Base-by-base conservation (phyloP, 1,140 invertebrate genomes). In the Gryllus bimaculatus region DNA sequence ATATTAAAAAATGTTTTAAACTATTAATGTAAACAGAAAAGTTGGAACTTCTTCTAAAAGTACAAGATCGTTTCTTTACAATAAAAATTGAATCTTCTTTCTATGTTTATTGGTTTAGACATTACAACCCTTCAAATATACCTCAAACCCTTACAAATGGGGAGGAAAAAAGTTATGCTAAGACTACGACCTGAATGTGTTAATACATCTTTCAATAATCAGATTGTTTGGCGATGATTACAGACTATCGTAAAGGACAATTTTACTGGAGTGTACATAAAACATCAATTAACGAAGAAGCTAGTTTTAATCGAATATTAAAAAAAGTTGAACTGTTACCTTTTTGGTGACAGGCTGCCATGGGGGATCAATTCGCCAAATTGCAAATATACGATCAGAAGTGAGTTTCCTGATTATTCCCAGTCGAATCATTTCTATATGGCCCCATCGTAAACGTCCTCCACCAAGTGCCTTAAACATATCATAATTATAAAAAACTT, bases 341-440 rank as follows among this genome's bases (percentile, higher is more conserved):
- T 97, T 97, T 85, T 94, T 96, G 0, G 96, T 95, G 8, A 98
- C 86, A 13, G 97, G 93, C 84, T 98, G 96, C 97, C 98, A 99
- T 0, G 97, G 97, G 0, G 95, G 86, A 85, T 97, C 95, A 5
- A 99, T 87, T 82, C 98, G 88, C 96, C 96, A 99, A 48, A 97
- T 89, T n/a, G 96, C 96, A 90, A 98, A 99, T 91, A 93, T 95
- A 82, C 89, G 90, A 79, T 88, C 90, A 39, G 88, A 85, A 83
- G 98, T 92, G 82, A 99, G 90, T 82, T 93, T 92, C 76, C 92
- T 87, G 75, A 91, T 90, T 48, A 97, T 88, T 48, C 89, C 89
- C 26, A 94, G 85, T 84, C 97, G 90, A 21, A 96, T 90, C 91
- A 96, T 93, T 88, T 99, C 96, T 86, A 96, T 92, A 86, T 98